Base-by-base conservation (phyloP, 2,888 invertebrate species). In the Heliconius hortense region DNA sequence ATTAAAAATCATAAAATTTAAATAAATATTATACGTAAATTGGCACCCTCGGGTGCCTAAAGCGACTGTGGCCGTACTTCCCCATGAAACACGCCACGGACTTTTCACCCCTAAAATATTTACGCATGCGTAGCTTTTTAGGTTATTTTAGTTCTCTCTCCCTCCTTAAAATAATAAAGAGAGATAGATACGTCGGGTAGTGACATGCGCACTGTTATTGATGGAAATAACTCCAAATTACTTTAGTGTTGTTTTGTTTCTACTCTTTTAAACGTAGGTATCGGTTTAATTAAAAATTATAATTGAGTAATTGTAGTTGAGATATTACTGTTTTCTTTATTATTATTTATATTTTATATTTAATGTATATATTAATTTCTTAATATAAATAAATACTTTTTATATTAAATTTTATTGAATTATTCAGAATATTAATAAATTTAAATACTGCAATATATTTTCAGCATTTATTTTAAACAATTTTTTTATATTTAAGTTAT, bases 121-220 rank as follows among this genome's bases (percentile, higher is more conserved):
- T 84, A 89, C 93, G 93, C 93, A 90, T 89, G 93, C 91, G 90
- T 88, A 79, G 78, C 74, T 68, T 83, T 84, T 82, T 78, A 88
- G 90, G 91, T 91, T 91, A 92, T 91, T 82, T 75, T 79, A 78
- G 82, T 77, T 89, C 91, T 82, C 87, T 82, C 78, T 88, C 82
- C 81, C 76, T 76, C 73, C 31, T 74, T 56, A n/a, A 63, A 80
- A n/a, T 60, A 71, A n/a, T 59, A 70, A 83, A 90, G 81, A 80
- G 88, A 85, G 89, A 86, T 68, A 78, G 83, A 73, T 59, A 76
- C 77, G 81, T 76, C 80, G 81, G 83, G 7, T 48, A 80, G 84
- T 81, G 87, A 90, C 92, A 90, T 94, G 93, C 93, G 93, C 93
- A 89, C 86, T 90, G 88, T 88, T 94, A 94, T 94, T 91, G 93